phyloP scores from a whole-genome alignment of 1,140 invertebrate species.

The Aphelinus atriplicis region DNA sequence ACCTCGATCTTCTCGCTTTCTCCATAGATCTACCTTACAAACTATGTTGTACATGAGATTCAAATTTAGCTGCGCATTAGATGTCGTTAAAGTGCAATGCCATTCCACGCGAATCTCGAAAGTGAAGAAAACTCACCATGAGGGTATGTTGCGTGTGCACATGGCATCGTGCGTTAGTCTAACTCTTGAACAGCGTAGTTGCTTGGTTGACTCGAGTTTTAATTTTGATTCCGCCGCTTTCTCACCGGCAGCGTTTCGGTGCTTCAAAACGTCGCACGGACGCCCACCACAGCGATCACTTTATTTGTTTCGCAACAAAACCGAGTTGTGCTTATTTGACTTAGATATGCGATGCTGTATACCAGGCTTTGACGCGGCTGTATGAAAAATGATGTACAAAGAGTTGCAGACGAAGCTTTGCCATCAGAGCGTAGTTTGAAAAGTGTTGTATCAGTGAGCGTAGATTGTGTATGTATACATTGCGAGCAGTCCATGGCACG shows the following conservation, averaged over 20 bases:
- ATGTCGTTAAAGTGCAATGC: too few relatives aligned
- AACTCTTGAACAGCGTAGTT: not conserved
- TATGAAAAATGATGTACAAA: not conserved
- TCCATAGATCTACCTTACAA: too few relatives aligned
- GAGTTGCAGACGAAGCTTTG: conserved; percentile 6
- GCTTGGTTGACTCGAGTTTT: conserved; percentile 1
- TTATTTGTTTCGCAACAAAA: conserved; percentile 1
- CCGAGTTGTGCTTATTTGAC: not conserved
- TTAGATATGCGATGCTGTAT: not conserved
- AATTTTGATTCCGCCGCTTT: not conserved
- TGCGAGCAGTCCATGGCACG: too few relatives aligned
- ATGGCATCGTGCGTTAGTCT: not conserved
- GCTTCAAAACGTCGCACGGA: not conserved
- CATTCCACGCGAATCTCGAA: too few relatives aligned
- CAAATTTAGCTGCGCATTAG: too few relatives aligned
- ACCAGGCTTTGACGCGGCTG: not conserved
- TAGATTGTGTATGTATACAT: conserved; percentile 13
- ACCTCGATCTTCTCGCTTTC: too few relatives aligned
- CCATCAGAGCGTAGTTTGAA: not conserved
- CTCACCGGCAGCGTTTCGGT: not conserved
- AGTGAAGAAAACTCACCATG: too few relatives aligned
- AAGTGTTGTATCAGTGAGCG: conserved; percentile 10
- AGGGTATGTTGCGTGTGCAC: too few relatives aligned
- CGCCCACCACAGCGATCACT: not conserved
- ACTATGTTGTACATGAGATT: too few relatives aligned